A percentile compares a stretch with the other conserved stretches of the same genome.
Conservation (phyloP, 2,888 invertebrate genomes). For the Tholera decimalis region DNA sequence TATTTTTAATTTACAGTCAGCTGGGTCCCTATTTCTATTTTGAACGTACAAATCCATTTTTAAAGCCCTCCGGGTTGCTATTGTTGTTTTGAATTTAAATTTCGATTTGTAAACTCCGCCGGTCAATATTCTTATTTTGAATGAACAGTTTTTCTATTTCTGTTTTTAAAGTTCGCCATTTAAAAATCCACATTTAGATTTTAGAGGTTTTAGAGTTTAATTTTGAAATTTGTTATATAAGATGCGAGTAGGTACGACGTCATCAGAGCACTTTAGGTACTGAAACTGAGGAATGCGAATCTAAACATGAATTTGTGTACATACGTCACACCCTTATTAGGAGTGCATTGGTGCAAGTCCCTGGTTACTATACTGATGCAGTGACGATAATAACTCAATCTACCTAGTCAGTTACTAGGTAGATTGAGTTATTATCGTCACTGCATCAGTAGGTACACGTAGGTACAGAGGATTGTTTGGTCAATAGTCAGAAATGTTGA, state of each 20-base stretch:
- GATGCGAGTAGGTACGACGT: no score
- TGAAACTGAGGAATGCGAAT: slow-evolving; percentile 48
- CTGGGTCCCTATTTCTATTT: background rate
- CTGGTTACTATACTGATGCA: slow-evolving; percentile 29
- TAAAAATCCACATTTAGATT: background rate
- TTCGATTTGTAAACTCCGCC: slow-evolving; percentile 1
- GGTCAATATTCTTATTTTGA: background rate
- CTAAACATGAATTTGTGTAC: slow-evolving; percentile 44
- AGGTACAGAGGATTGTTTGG: background rate
- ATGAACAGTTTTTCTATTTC: background rate
- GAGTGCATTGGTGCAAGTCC: slow-evolving; percentile 27
- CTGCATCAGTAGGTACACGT: no score
- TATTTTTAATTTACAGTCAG: background rate
- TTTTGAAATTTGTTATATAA: slow-evolving; percentile 29
- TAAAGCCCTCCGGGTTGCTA: background rate
- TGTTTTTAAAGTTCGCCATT: background rate
- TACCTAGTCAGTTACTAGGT: slow-evolving; percentile 15
- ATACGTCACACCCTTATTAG: slow-evolving; percentile 52
- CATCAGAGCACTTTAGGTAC: slow-evolving; percentile 29
- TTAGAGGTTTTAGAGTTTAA: slow-evolving; percentile 6
- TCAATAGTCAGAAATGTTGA: slow-evolving; percentile 12
- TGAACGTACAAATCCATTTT: slow-evolving; percentile 1
- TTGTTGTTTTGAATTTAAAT: slow-evolving; percentile 9
- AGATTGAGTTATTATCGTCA: no score
- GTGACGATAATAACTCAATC: slow-evolving; percentile 44